phyloP scores from a whole-genome alignment of 2,113 vertebrate genomes.

The Cichladusa arquata region DNA sequence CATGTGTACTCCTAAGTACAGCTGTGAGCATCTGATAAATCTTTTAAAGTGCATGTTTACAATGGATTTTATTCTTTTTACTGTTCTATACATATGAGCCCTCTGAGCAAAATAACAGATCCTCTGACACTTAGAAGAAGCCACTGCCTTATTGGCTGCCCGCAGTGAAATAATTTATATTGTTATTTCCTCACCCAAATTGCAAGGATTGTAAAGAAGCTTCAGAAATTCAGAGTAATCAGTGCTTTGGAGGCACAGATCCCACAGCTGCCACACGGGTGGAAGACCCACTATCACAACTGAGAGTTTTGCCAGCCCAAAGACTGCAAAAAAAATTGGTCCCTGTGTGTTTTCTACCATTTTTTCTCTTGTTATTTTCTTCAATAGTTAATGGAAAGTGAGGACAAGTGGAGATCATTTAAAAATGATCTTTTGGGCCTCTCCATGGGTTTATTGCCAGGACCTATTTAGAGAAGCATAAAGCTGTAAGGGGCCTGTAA shows the following conservation, averaged over 20 bases:
- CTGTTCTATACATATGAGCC: conserved; percentile 42
- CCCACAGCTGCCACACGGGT: not conserved
- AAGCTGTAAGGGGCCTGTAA: not conserved
- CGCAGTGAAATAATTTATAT: conserved; percentile 43
- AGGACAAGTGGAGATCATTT: conserved; percentile 62
- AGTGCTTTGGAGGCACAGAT: not conserved
- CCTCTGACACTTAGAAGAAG: conserved; percentile 30
- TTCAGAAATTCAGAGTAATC: conserved; percentile 6
- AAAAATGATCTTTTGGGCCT: conserved; percentile 40
- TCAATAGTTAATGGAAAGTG: conserved; percentile 47
- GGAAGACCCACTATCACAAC: not conserved
- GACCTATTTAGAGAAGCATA: conserved; percentile 12
- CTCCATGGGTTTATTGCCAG: conserved; percentile 23
- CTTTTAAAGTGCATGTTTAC: conserved; percentile 69
- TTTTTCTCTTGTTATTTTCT: conserved; percentile 39
- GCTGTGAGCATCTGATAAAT: conserved; percentile 65
- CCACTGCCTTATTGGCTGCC: conserved; percentile 45
- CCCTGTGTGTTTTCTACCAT: conserved; percentile 10
- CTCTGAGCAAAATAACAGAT: conserved; percentile 67
- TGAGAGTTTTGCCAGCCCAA: not conserved
- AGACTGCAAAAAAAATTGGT: conserved; percentile 39
- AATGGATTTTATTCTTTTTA: conserved; percentile 70
- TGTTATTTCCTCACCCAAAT: conserved; percentile 46
- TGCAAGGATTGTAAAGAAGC: conserved; percentile 17
- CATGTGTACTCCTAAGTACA: conserved; percentile 45